These are phyloP conservation scores for Ageneiosus marmoratus DNA, from an alignment of 2,113 vertebrate species.

Conservation along the genomic window DNA sequence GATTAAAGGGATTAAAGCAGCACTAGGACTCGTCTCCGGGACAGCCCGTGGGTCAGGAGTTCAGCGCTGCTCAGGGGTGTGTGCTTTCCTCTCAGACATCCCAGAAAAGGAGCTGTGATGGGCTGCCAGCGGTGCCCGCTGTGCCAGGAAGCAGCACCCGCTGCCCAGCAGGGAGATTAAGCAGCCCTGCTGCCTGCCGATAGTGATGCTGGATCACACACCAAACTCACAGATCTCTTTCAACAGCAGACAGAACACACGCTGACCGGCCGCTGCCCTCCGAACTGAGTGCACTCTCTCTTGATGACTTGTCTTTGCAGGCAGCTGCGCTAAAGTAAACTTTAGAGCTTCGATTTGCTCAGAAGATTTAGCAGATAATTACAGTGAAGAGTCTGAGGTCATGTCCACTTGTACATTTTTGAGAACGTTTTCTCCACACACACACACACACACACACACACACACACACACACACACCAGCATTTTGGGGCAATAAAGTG, in stretches of 20 bases:
- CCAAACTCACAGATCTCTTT: slow-evolving; percentile 45
- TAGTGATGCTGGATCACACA: slow-evolving; percentile 59
- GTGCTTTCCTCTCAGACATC: slow-evolving; percentile 52
- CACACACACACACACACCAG: too few relatives aligned
- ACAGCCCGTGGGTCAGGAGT: slow-evolving; percentile 70
- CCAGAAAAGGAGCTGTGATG: slow-evolving; percentile 68
- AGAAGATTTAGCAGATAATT: slow-evolving; percentile 12
- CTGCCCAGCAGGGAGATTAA: slow-evolving; percentile 66
- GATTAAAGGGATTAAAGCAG: slow-evolving; percentile 64
- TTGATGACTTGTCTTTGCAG: neutral
- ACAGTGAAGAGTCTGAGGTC: neutral
- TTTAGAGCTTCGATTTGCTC: neutral
- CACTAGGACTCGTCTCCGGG: slow-evolving; percentile 64
- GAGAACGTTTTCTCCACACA: neutral
- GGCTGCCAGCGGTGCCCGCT: slow-evolving; percentile 66
- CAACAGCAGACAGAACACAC: slow-evolving; percentile 18
- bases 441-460: too few relatives aligned
- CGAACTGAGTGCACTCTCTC: neutral
- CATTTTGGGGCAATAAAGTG: too few relatives aligned
- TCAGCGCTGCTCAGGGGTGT: slow-evolving; percentile 67
- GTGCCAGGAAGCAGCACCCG: slow-evolving; percentile 61
- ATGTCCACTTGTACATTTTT: neutral
- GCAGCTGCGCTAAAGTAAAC: slow-evolving; percentile 21
- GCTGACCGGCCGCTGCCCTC: slow-evolving; percentile 8
- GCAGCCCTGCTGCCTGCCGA: slow-evolving; percentile 66